Evolutionary conservation across 2,113 vertebrate species (phyloP).

Genomic region (Mola mola): DNA sequence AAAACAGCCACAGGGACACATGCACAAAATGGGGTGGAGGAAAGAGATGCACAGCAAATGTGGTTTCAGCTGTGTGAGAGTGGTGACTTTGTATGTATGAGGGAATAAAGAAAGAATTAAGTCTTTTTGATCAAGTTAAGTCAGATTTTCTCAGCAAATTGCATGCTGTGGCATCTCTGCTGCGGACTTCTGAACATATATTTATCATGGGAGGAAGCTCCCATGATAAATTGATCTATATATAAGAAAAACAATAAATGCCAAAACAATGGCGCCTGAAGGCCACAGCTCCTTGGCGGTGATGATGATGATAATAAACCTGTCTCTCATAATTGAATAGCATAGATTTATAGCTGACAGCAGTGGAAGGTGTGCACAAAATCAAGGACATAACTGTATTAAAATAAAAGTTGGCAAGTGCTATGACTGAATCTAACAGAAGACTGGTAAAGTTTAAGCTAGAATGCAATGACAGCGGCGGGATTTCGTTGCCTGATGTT

Average conservation of each 20-base stretch:
- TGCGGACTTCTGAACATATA: not conserved
- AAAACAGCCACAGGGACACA: too few relatives aligned
- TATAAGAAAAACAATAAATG: slow-evolving; percentile 30
- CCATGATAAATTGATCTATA: slow-evolving; percentile 10
- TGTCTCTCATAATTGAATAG: slow-evolving; percentile 38
- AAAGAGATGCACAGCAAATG: too few relatives aligned
- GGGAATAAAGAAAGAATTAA: too few relatives aligned
- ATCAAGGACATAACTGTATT: slow-evolving; percentile 29
- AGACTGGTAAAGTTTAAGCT: too few relatives aligned
- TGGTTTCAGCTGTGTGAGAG: not conserved
- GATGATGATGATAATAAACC: slow-evolving; percentile 46
- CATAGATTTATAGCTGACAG: slow-evolving; percentile 48
- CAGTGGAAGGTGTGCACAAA: slow-evolving; percentile 11
- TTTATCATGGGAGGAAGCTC: too few relatives aligned
- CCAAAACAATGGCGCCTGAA: slow-evolving; percentile 19
- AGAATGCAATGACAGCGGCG: too few relatives aligned
- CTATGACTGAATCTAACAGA: too few relatives aligned
- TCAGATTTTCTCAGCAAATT: slow-evolving; percentile 20
- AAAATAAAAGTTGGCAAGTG: too few relatives aligned
- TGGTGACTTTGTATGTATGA: not conserved
- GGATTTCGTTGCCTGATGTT: too few relatives aligned
- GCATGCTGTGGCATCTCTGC: not conserved
- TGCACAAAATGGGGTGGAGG: too few relatives aligned
- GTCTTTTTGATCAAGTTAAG: slow-evolving; percentile 55
- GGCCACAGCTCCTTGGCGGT: slow-evolving; percentile 16